A percentile compares a stretch with the other conserved stretches of the same genome.
phyloP scores from a whole-genome alignment of 2,113 vertebrate genomes.

The Crotophaga sulcirostris region DNA sequence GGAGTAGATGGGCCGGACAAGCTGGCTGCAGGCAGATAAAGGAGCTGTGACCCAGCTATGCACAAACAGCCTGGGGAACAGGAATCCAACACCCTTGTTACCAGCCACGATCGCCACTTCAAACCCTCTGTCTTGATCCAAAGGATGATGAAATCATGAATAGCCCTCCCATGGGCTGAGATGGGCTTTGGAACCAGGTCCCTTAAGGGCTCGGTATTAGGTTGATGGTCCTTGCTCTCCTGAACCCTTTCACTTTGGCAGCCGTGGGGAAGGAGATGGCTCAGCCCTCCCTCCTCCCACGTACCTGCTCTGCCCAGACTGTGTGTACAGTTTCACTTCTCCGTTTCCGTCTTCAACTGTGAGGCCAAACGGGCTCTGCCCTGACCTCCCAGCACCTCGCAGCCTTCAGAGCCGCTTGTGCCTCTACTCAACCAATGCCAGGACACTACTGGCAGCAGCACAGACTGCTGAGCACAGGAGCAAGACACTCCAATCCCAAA shows the following conservation, averaged over 20 bases:
- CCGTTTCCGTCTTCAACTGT: not conserved
- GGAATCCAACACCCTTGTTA: not conserved
- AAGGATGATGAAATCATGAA: not conserved
- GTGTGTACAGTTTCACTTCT: not conserved
- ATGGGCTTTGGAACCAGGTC: not conserved
- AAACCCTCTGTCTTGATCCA: not conserved
- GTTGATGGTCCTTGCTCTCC: accelerated
- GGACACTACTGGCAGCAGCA: not conserved
- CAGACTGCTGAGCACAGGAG: not conserved
- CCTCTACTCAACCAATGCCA: not conserved
- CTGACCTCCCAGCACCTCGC: accelerated
- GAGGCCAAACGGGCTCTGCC: not conserved
- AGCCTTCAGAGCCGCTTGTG: not conserved
- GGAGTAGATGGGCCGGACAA: not conserved
- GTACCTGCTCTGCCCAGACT: not conserved
- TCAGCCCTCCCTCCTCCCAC: not conserved
- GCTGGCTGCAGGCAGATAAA: not conserved
- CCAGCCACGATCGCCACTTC: not conserved
- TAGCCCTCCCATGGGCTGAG: not conserved
- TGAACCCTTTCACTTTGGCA: not conserved
- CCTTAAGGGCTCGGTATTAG: not conserved
- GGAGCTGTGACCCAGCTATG: not conserved
- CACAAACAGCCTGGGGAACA: not conserved
- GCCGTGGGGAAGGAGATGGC: not conserved
- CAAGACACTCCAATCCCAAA: not conserved